Conservation (phyloP, 2,113 vertebrate species). For the Danionella cerebrum region DNA sequence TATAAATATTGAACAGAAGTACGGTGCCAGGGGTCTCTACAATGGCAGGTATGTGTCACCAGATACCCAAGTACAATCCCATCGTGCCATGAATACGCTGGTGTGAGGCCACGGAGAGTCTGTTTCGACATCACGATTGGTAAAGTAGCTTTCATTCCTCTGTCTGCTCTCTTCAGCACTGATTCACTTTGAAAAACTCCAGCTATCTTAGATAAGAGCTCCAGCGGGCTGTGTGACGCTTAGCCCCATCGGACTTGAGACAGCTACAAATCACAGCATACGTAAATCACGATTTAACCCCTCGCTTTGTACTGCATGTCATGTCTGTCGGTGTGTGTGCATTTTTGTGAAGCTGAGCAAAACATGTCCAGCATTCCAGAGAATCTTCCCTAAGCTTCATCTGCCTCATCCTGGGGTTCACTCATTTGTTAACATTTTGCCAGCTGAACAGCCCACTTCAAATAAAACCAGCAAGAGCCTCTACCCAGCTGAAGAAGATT, state of each 20-base stretch:
- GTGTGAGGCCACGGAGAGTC: neutral
- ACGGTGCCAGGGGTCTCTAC: constrained; percentile 32
- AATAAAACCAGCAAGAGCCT: constrained; percentile 17
- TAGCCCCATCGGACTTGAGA: constrained; percentile 10
- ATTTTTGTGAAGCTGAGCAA: constrained; percentile 14
- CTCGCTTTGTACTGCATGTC: constrained; percentile 11
- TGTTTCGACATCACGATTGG: neutral
- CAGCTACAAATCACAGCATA: constrained; percentile 23
- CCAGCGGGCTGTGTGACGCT: neutral
- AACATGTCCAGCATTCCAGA: constrained; percentile 8
- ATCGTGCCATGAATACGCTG: constrained; percentile 20
- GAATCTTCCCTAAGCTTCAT: constrained; percentile 6
- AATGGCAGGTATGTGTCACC: constrained; percentile 41
- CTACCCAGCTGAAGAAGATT: too few relatives aligned
- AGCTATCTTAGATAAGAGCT: constrained; percentile 32
- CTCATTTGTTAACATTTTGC: constrained; percentile 21
- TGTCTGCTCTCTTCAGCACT: neutral
- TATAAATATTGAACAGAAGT: constrained; percentile 44
- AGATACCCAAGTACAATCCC: constrained; percentile 39
- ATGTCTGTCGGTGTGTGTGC: neutral
- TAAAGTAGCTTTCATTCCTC: constrained; percentile 8
- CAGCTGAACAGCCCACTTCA: neutral
- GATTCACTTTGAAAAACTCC: constrained; percentile 37
- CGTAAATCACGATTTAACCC: constrained; percentile 27
- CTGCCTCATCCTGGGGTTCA: constrained; percentile 1